Evolutionary conservation across 2,797 vertebrate genomes (phyloP), one percentile per base, ranked within the genome.

Genomic region (Dendrocincla tyrannina): DNA sequence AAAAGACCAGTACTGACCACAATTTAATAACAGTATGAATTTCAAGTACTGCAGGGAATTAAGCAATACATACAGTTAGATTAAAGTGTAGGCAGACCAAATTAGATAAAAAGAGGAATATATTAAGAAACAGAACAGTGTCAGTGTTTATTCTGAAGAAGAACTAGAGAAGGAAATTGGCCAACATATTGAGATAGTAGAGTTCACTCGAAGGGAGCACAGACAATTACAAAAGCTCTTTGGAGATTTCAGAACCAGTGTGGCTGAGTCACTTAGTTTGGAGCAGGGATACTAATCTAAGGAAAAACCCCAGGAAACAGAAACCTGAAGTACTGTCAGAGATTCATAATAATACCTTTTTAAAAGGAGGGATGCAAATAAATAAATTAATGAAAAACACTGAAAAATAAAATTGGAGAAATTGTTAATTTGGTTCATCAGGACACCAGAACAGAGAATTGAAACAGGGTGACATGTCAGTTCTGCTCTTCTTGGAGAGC

Each of bases 41-140:
- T 96, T 96, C 88, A 94, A 94, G 94, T 77, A 83, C 95, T 94
- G 52, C 50, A 85, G 96, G 91, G 94, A 97, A 96, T 97, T 92
- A 94, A 95, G 84, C 67, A 89, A 91, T 78, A 70, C 75, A 72
- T 91, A 42, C 41, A 82, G 89, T 85, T 83, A 87, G 79, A 96
- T 89, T 94, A 94, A 91, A 96, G 84, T 60, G 89, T 88, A 94
- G 84, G 79, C 73, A 94, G 64, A 64, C 60, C 60, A 96, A 96
- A 97, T 96, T 95, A 91, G 91, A 96, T 96, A 90, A 96, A 94
- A 96, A 80, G 35, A 72, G 50, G 93, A 95, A 89, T 95, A 86
- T 80, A 96, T 95, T 97, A 97, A 95, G 91, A 94, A 93, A 82
- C 44, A 83, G 52, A 88, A 55, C 56, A 27, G 18, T 91, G 76